Conservation (phyloP, 2,113 vertebrate species). For the Ranitomeya variabilis region DNA sequence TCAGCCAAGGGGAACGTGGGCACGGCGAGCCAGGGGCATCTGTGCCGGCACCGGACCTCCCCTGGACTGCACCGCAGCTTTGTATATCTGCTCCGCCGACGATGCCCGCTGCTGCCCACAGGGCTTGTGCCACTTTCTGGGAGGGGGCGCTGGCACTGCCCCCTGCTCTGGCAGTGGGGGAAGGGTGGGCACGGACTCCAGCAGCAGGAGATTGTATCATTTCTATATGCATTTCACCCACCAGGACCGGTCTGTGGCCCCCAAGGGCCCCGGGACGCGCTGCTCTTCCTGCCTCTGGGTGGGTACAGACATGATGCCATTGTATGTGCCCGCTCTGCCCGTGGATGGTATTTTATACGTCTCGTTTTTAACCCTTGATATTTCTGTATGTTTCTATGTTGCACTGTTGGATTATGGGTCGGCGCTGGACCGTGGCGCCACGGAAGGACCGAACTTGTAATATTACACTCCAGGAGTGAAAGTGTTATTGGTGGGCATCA, state of each 20-base stretch:
- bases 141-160: background rate
- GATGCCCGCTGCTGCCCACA: background rate
- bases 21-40: background rate
- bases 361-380: conserved; percentile 29
- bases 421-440: background rate
- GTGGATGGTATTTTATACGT: background rate
- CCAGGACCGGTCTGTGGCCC: background rate
- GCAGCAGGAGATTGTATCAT: conserved; percentile 7
- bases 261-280: background rate
- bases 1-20: conserved; percentile 49
- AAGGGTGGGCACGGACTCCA: background rate
- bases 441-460: background rate
- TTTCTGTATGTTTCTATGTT: conserved; percentile 27
- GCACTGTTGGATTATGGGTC: conserved; percentile 44
- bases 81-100: background rate
- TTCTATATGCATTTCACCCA: background rate
- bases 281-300: background rate
- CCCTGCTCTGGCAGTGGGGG: conserved; percentile 23
- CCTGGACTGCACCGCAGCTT: conserved; percentile 61
- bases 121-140: background rate
- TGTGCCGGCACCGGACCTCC: conserved; percentile 57
- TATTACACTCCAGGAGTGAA: conserved; percentile 27
- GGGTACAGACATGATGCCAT: background rate
- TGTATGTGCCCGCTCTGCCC: background rate
- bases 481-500: background rate